phyloP scores from a whole-genome alignment of 2,888 invertebrate genomes.

The Papilio protenor region DNA sequence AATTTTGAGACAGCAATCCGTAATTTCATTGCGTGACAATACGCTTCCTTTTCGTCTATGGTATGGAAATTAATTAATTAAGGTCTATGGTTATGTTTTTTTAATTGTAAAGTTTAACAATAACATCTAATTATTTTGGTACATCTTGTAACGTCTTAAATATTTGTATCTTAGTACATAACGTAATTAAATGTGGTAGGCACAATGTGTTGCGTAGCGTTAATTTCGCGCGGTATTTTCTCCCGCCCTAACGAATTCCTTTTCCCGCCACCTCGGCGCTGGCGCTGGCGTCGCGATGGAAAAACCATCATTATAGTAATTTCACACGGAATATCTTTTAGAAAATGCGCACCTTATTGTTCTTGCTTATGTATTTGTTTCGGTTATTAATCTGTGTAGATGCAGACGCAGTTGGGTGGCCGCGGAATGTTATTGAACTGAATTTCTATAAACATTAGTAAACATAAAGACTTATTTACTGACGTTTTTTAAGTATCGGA shows the following conservation, averaged over 20 bases:
- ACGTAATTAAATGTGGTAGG: no score
- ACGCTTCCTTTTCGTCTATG: not conserved
- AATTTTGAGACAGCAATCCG: not conserved
- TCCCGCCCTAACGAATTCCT: constrained; percentile 49
- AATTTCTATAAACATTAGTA: not conserved
- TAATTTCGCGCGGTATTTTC: constrained; percentile 49
- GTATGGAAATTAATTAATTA: not conserved
- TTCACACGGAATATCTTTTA: constrained; percentile 56
- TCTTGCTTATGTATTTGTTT: constrained; percentile 16
- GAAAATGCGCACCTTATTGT: constrained; percentile 55
- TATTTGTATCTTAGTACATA: no score
- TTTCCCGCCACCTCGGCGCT: constrained; percentile 43
- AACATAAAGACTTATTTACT: not conserved
- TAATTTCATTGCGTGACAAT: constrained; percentile 4
- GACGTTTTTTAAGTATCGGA: not conserved
- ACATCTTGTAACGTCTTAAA: no score
- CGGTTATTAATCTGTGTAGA: constrained; percentile 12
- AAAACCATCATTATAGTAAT: constrained; percentile 44
- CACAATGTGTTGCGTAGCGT: not conserved
- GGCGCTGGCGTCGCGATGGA: constrained; percentile 43
- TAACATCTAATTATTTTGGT: no score
- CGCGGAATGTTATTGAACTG: not conserved
- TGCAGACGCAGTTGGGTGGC: no score
- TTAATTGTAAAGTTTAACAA: no score
- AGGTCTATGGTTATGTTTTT: not conserved